Base-by-base conservation (phyloP, 1,140 invertebrate genomes). In the Scaptomyza pallida region DNA sequence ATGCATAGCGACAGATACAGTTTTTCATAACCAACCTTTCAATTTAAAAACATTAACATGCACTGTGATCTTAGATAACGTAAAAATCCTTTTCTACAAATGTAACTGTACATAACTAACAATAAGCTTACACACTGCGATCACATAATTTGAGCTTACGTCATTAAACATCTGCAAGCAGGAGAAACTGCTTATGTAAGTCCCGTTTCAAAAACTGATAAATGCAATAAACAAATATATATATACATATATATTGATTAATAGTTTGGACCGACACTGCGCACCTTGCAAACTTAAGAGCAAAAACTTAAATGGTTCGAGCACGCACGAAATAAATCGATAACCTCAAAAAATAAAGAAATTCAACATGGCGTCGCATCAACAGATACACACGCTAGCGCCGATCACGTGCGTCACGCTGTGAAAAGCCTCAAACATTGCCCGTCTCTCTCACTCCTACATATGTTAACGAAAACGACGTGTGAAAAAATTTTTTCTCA, bases 321-420 rank as follows among this genome's bases (percentile, higher is more conserved):
- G 3, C 6, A 6, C 35, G 13, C 26, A 37, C 26, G 9, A 33
- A 60, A 61, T 35, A 62, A 76, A 73, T 73, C 63, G 37, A 61
- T 82, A 82, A 83, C 79, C 80, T 79, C 50, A 78, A 81, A 54
- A n/a, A n/a, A n/a, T n/a, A n/a, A n/a, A 5, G 5, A 55, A 75
- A 78, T 55, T 13, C 82, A 85, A 85, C 23, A 85, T 85, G 81
- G 81, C 82, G 80, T 37, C 64, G n/a, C 40, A 12, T 26, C 65
- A 57, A 52, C 40, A 50, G 76, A 86, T 86, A 81, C 70, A 81
- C 45, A 62, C 62, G 44, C 13, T 52, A 51, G 8, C 50, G 69
- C 8, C 56, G 83, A 86, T 88, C 82, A 60, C 77, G 74, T 86
- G 77, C 69, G 81, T 77, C 73, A 81, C 52, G 35, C 44, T 19